Percentiles rank a stretch among this genome's conserved stretches.
Conservation (phyloP, 2,888 invertebrate species). For the Sericinus montela region DNA sequence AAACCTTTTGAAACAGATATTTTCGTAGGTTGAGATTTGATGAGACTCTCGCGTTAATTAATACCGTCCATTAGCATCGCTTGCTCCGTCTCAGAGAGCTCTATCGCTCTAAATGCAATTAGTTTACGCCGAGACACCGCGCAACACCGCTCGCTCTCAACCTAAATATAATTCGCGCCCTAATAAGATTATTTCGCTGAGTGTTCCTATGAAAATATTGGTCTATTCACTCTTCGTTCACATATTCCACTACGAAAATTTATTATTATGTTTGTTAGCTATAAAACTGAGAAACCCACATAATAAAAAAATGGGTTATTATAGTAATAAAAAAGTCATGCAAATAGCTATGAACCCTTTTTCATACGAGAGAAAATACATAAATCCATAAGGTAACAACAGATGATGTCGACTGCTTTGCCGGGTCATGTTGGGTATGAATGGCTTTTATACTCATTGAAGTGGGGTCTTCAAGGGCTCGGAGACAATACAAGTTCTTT, state of each 20-base stretch:
- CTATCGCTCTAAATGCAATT: conserved; percentile 71
- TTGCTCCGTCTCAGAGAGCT: conserved; percentile 58
- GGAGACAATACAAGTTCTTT: no score
- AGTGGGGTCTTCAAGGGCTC: no score
- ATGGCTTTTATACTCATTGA: no score
- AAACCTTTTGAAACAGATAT: conserved; percentile 44
- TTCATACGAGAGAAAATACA: no score
- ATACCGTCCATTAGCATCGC: conserved; percentile 75
- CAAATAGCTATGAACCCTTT: no score
- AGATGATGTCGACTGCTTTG: no score
- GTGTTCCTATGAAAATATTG: conserved; percentile 65
- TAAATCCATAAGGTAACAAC: no score
- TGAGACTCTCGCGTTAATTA: conserved; percentile 71
- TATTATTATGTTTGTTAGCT: neutral
- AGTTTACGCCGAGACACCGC: conserved; percentile 60
- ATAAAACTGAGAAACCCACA: no score
- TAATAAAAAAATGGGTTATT: no score
- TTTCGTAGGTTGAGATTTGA: conserved; percentile 59
- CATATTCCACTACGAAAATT: neutral
- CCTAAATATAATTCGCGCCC: conserved; percentile 67
- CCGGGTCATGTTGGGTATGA: no score
- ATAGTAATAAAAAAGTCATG: no score
- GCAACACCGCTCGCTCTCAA: conserved; percentile 57
- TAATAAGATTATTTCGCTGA: conserved; percentile 62
- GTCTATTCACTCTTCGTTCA: conserved; percentile 16